phyloP scores from a whole-genome alignment of 2,113 vertebrate genomes.

The Rhynchomys soricoides region DNA sequence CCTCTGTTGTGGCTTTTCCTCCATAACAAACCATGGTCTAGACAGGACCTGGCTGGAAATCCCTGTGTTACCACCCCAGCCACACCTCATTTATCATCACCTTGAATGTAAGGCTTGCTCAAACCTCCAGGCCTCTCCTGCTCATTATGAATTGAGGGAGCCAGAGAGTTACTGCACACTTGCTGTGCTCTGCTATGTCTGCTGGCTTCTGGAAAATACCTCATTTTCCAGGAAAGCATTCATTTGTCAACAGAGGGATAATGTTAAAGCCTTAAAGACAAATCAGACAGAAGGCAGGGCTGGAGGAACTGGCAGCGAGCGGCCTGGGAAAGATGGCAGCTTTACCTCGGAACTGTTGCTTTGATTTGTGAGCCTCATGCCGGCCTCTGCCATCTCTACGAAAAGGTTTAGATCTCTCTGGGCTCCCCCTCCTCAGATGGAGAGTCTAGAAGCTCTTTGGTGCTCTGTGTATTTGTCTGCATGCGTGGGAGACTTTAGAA shows the following conservation, averaged over 20 bases:
- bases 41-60: conserved; percentile 77
- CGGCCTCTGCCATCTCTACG: conserved; percentile 37
- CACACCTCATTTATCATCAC: conserved; percentile 80
- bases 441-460: neutral
- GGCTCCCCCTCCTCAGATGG: neutral
- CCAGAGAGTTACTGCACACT: conserved; percentile 64
- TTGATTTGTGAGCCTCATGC: conserved; percentile 17
- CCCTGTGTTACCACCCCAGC: conserved; percentile 60
- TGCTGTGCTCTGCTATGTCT: neutral
- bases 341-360: neutral
- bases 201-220: conserved; percentile 77
- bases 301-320: neutral
- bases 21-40: conserved; percentile 79
- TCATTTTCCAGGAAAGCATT: conserved; percentile 78
- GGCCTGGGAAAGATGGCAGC: neutral
- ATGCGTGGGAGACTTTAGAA: rapidly evolving
- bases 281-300: neutral
- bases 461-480: neutral
- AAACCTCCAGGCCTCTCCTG: conserved; percentile 72
- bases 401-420: conserved; percentile 47
- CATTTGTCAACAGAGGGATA: conserved; percentile 79
- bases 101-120: conserved; percentile 67
- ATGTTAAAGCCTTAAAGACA: conserved; percentile 71
- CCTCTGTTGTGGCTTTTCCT: conserved; percentile 67
- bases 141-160: conserved; percentile 59